Base-by-base conservation (phyloP, 1,140 invertebrate species). In the Bombus polaris region DNA sequence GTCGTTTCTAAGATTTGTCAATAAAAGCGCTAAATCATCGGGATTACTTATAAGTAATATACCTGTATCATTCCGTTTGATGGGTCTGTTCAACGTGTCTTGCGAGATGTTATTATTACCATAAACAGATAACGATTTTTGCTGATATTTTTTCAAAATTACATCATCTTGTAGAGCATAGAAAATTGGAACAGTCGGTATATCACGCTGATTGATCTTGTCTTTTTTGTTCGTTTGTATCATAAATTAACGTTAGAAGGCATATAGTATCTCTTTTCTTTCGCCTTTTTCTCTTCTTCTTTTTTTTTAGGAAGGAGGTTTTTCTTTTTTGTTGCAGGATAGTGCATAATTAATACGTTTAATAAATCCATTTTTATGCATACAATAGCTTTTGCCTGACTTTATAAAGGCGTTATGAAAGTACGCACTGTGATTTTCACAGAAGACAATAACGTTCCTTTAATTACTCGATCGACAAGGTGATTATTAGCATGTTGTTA, bases 401-500 rank as follows among this genome's bases (percentile, higher is more conserved):
- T 65, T 25, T 59, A 53, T 75, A 66, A 47, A 66, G 42, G 15
- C 35, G 13, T 44, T 66, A 47, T 28, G 39, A 82, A 47, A 66
- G 59, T 66, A 32, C 28, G 44, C 57, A 75, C 25, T 39, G 42
- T 75, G 35, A 47, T 75, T 35, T 66, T 82, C 70, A 66, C 71
- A 59, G 59, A 47, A 66, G 10, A 53, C 13, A 66, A 74, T 65
- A 82, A 75, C 37, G 59, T n/a, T 65, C 15, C 32, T 66, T 53
- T 75, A 82, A 75, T 82, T 32, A 66, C 25, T n/a, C n/a, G 68
- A n/a, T 25, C 32, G 39, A 22, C 25, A 4, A 32, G 59, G 75
- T 82, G 32, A 75, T 75, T 75, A 82, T 75, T 73, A 32, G 42
- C 28, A 47, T 82, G 47, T 53, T 39, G 71, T 42, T 57, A 44